Percentiles rank a stretch among this genome's conserved stretches.
Conservation (phyloP, 2,888 invertebrate genomes). For the Sesamia inferens region DNA sequence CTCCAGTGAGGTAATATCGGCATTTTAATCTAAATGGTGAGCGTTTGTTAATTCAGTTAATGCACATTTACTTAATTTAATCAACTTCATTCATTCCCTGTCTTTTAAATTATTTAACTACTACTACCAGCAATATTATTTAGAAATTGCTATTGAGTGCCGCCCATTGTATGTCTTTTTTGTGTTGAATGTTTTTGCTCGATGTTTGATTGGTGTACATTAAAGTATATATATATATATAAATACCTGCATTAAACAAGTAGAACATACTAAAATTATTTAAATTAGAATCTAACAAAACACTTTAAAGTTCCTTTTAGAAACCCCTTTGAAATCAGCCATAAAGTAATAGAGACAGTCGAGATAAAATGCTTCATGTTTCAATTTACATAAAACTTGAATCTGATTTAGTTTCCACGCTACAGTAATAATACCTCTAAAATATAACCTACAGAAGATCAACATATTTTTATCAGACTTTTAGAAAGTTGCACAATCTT, state of each 20-base stretch:
- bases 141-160: background rate
- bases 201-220: too few species aligned
- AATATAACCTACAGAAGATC: conserved; percentile 5
- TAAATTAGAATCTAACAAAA: conserved; percentile 8
- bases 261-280: background rate
- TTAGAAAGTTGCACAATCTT: background rate
- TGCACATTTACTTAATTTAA: background rate
- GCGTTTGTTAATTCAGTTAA: background rate
- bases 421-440: background rate
- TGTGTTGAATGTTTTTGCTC: too few species aligned
- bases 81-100: background rate
- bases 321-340: conserved; percentile 44
- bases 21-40: background rate
- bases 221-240: too few species aligned
- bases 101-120: too few species aligned
- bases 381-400: conserved; percentile 55
- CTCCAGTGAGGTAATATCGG: background rate
- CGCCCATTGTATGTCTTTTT: background rate
- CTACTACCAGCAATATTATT: background rate
- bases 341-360: conserved; percentile 30
- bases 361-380: conserved; percentile 49
- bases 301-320: background rate
- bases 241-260: background rate
- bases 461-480: background rate
- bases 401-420: conserved; percentile 51